Percentiles rank a stretch among this genome's conserved stretches.
Conservation (phyloP, 2,113 vertebrate genomes). For the Eurypyga helias region DNA sequence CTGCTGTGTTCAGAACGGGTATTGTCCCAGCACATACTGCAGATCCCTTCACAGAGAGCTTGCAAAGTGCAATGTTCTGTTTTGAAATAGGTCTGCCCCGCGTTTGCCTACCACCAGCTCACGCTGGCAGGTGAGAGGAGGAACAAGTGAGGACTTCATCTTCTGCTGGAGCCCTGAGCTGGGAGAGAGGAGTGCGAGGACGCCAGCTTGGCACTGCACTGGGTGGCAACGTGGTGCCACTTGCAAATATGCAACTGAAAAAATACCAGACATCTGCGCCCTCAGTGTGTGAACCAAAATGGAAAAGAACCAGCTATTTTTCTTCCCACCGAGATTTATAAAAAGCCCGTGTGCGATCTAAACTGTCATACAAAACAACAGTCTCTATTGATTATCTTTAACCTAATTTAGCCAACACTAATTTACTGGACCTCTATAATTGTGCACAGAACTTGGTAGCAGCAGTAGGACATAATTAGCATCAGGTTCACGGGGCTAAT, state of each 20-base stretch:
- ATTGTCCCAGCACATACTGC: neutral
- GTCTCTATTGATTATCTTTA: conserved; percentile 30
- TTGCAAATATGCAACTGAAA: conserved; percentile 6
- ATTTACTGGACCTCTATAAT: conserved; percentile 1
- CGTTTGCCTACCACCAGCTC: conserved; percentile 39
- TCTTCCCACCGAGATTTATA: conserved; percentile 35
- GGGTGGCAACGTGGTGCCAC: neutral
- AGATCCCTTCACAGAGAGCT: neutral
- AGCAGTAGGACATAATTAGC: neutral
- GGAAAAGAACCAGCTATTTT: conserved; percentile 11
- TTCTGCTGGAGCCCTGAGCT: neutral
- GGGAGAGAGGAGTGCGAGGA: neutral
- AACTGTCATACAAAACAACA: neutral
- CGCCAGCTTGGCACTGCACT: neutral
- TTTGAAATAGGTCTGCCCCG: neutral
- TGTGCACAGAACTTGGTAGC: neutral
- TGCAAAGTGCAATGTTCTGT: neutral
- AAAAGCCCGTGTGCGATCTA: conserved; percentile 2
- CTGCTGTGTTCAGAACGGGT: neutral
- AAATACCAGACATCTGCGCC: conserved; percentile 59
- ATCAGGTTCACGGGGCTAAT: neutral
- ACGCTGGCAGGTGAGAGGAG: conserved; percentile 47
- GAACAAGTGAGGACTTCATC: conserved; percentile 1
- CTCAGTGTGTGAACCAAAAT: conserved; percentile 12
- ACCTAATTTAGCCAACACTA: conserved; percentile 5